phyloP scores from a whole-genome alignment of 2,113 vertebrate species.

The Dicrurus megarhynchus region DNA sequence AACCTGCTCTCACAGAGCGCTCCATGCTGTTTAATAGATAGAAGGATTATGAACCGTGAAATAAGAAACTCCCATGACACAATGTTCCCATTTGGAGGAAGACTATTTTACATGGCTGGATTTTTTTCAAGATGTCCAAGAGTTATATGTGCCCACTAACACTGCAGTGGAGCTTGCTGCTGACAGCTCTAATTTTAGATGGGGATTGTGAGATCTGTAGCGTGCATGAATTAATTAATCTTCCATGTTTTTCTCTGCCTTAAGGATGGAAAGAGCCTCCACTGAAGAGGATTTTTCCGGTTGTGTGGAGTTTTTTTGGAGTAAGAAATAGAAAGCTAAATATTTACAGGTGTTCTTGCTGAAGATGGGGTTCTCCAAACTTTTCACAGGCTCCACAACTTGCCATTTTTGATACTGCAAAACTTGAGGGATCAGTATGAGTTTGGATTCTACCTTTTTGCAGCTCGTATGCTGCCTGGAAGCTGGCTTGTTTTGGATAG shows the following conservation, averaged over 20 bases:
- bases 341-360: neutral
- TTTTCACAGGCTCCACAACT: neutral
- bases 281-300: neutral
- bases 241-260: neutral
- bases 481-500: neutral
- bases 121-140: neutral
- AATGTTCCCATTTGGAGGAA: neutral
- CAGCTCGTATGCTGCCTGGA: neutral
- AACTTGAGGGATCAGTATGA: neutral
- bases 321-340: neutral
- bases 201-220: neutral
- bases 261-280: neutral
- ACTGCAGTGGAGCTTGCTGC: neutral
- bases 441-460: neutral
- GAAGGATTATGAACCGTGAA: neutral
- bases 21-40: neutral
- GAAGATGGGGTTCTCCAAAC: neutral
- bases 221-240: neutral
- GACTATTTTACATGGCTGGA: neutral
- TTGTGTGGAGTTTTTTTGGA: too few relatives aligned
- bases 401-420: neutral
- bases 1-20: neutral
- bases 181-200: slow-evolving; percentile 1
- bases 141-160: neutral
- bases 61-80: neutral